phyloP scores from a whole-genome alignment of 1,140 invertebrate species.

The Bombyx mori region DNA sequence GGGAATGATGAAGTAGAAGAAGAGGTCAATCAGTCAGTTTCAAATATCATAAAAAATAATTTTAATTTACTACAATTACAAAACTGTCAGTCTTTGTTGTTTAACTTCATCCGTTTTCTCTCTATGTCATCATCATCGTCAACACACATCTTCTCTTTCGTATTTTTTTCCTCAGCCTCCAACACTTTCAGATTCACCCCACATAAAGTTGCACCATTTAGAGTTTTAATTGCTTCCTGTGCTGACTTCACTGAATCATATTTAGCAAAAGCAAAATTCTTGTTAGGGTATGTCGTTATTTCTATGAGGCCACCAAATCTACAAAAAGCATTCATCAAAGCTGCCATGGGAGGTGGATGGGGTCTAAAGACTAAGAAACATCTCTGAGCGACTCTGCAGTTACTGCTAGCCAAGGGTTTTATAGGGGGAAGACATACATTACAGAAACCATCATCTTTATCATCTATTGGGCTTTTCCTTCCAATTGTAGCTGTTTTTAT shows the following conservation, averaged over 20 bases:
- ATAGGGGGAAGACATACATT: constrained; percentile 79
- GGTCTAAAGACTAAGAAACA: constrained; percentile 86
- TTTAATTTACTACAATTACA: too few species aligned
- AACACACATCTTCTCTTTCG: constrained; percentile 24
- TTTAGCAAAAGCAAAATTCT: constrained; percentile 93
- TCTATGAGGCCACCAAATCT: constrained; percentile 95
- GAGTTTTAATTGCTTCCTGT: constrained; percentile 81
- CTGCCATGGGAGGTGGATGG: constrained; percentile 81
- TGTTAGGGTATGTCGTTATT: constrained; percentile 89
- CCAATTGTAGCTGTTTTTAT: constrained; percentile 46
- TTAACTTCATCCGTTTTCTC: constrained; percentile 44
- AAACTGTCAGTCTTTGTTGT: constrained; percentile 19
- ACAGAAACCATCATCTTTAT: constrained; percentile 30
- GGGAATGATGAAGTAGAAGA: too few species aligned
- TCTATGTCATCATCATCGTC: constrained; percentile 36
- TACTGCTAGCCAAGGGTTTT: constrained; percentile 78
- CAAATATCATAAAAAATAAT: too few species aligned
- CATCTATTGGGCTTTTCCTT: constrained; percentile 13
- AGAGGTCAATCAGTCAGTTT: too few species aligned
- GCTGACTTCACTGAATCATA: constrained; percentile 86
- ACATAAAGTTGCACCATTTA: constrained; percentile 85
- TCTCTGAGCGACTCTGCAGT: constrained; percentile 41
- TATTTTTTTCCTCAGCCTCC: constrained; percentile 83
- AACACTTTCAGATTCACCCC: constrained; percentile 89
- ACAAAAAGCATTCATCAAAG: constrained; percentile 91